A percentile compares a stretch with the other conserved stretches of the same genome.
phyloP scores from a whole-genome alignment of 53 echinoderm and acorn worm genomes.

The Apostichopus leukothele region DNA sequence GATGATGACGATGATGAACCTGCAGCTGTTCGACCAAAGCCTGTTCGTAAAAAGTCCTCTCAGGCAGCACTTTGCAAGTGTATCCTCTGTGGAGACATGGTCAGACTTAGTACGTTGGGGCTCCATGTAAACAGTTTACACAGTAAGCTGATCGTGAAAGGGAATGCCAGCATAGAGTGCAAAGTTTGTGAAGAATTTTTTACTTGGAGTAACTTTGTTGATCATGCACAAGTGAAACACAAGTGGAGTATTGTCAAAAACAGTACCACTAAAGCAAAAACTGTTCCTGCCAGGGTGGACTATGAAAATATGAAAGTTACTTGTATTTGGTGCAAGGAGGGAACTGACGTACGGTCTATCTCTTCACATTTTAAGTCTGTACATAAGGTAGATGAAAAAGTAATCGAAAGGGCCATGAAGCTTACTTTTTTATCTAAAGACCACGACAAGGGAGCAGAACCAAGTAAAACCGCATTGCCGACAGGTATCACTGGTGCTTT shows the following conservation, averaged over 20 bases:
- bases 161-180: slow-evolving; percentile 40
- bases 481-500: slow-evolving; percentile 36
- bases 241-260: slow-evolving; percentile 51
- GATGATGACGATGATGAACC: slow-evolving; percentile 45
- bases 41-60: slow-evolving; percentile 27
- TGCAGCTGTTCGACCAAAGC: background rate
- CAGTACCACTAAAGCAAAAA: slow-evolving; percentile 12
- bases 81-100: slow-evolving; percentile 49
- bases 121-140: slow-evolving; percentile 39
- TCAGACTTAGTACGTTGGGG: slow-evolving; percentile 34
- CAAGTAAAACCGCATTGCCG: background rate
- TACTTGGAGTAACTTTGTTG: slow-evolving; percentile 46
- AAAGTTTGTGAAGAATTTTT: slow-evolving; percentile 40
- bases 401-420: slow-evolving; percentile 18
- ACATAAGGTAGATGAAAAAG: slow-evolving; percentile 33
- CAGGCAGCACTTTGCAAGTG: slow-evolving; percentile 43
- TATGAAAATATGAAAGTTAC: slow-evolving; percentile 7
- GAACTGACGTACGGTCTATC: background rate
- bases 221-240: slow-evolving; percentile 42
- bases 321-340: slow-evolving; percentile 48
- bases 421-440: background rate
- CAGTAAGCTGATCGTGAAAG: slow-evolving; percentile 49
- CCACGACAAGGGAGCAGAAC: background rate
- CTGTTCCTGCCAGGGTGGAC: background rate
- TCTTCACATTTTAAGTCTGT: slow-evolving; percentile 10